Evolutionary conservation across 2,797 vertebrate species (phyloP).

Genomic region (Neopelma chrysocephalum): DNA sequence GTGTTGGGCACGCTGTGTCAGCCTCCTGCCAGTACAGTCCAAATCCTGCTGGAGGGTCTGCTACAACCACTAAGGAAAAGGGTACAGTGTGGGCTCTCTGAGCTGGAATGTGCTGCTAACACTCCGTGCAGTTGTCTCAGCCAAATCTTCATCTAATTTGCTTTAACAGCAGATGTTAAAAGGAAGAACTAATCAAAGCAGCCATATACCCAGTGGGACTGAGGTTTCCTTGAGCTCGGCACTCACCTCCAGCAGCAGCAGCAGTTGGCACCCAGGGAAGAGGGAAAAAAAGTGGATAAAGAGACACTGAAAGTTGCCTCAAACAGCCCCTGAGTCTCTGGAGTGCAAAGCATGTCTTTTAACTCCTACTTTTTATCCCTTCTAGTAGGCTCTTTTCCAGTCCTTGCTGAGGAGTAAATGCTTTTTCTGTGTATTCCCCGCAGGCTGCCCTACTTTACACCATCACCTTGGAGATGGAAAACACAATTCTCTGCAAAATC

Average conservation of each 20-base stretch:
- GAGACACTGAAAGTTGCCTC: neutral
- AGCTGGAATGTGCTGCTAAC: neutral
- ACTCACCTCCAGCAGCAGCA: neutral
- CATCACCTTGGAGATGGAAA: constrained; percentile 27
- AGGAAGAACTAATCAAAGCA: neutral
- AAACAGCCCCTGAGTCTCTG: neutral
- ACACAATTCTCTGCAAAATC: neutral
- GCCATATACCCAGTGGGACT: neutral
- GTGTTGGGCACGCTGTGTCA: fast-evolving
- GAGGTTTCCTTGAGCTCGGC: neutral
- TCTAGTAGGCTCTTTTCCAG: neutral
- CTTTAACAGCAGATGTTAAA: neutral
- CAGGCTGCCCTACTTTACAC: constrained; percentile 12
- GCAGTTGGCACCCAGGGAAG: neutral
- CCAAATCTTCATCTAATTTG: neutral
- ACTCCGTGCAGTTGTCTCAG: neutral
- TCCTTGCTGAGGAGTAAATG: neutral
- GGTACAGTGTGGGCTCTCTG: neutral
- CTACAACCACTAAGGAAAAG: fast-evolving
- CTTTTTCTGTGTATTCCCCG: neutral
- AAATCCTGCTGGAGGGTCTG: neutral
- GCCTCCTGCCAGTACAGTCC: fast-evolving
- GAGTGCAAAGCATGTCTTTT: neutral
- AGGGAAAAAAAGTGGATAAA: neutral
- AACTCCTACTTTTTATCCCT: neutral